A percentile compares a stretch with the other conserved stretches of the same genome.
Conservation (phyloP, 2,113 vertebrate species). For the Petrocephalus microphthalmus region DNA sequence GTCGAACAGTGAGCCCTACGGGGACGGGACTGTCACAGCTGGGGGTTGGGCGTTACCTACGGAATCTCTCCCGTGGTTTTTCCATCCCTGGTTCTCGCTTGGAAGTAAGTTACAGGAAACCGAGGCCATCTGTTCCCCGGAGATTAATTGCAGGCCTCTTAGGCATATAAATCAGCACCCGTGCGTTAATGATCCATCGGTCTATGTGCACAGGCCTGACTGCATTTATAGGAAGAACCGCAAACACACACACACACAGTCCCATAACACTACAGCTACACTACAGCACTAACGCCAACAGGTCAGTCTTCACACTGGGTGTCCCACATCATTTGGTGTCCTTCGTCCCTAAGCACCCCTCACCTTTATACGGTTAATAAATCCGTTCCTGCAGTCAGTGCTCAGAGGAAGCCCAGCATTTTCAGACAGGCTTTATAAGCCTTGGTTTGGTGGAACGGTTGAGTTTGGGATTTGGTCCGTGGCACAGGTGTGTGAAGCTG, state of each 20-base stretch:
- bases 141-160: slow-evolving; percentile 45
- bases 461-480: not conserved
- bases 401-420: not conserved
- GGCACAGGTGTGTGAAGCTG: not conserved
- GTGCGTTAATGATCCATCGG: not conserved
- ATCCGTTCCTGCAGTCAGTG: not conserved
- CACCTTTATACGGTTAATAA: not conserved
- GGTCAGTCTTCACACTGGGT: not conserved
- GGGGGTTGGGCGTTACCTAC: not conserved
- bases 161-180: slow-evolving; percentile 28
- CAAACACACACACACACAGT: not conserved
- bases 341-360: not conserved
- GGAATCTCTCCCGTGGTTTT: not conserved
- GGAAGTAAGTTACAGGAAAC: slow-evolving; percentile 35
- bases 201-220: not conserved
- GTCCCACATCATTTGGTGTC: not conserved
- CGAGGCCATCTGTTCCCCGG: slow-evolving; percentile 26
- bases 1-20: not conserved
- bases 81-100: not conserved
- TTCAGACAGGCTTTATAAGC: not conserved
- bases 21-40: not conserved
- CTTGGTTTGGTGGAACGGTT: not conserved
- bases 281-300: not conserved
- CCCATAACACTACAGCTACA: not conserved
- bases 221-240: not conserved